These are phyloP conservation scores for Liasis olivaceus DNA, from an alignment of 2,797 vertebrate species.

Conservation along the genomic window DNA sequence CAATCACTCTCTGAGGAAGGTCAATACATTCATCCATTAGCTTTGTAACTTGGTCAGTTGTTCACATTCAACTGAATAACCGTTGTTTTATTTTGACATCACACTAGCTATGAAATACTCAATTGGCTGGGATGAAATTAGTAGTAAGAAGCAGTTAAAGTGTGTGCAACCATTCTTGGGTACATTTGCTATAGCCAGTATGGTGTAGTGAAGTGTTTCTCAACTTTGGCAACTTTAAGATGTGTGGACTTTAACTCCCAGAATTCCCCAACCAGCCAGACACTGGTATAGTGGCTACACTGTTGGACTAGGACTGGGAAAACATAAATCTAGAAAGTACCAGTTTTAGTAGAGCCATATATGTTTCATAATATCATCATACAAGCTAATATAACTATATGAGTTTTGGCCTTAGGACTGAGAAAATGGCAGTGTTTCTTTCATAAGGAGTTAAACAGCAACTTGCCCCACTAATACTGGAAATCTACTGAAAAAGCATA, in stretches of 20 bases:
- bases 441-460: constrained; percentile 21
- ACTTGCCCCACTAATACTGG: constrained; percentile 23
- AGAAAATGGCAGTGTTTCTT: constrained; percentile 16
- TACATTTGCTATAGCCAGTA: neutral
- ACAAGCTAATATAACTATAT: neutral
- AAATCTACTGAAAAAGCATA: constrained; percentile 50
- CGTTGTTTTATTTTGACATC: neutral
- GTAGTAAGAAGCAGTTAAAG: neutral
- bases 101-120: neutral
- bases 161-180: neutral
- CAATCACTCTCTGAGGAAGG: neutral
- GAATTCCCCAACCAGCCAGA: no score
- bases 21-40: neutral
- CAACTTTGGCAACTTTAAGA: no score
- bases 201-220: neutral
- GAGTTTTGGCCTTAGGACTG: constrained; percentile 6
- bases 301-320: neutral
- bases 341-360: neutral
- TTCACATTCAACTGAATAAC: neutral
- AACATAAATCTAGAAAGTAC: neutral
- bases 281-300: neutral
- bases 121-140: neutral
- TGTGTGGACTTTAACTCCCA: no score
- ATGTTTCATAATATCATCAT: constrained; percentile 3
- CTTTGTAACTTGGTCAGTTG: neutral